phyloP scores from a whole-genome alignment of 2,113 vertebrate species.

The Erinaceus europaeus region DNA sequence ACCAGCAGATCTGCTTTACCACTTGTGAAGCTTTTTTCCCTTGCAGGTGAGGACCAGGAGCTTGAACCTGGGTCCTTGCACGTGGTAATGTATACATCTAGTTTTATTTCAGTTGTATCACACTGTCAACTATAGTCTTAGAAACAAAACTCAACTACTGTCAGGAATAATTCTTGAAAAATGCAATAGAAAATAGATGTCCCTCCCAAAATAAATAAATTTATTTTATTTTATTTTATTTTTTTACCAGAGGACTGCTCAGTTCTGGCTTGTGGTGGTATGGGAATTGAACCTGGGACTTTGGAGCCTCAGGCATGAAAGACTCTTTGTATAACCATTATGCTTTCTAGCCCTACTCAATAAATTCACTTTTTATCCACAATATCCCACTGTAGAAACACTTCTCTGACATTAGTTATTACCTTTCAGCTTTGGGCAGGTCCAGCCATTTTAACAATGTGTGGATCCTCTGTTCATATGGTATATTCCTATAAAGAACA shows the following conservation, averaged over 20 bases:
- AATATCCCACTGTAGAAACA: neutral
- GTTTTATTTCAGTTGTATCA: neutral
- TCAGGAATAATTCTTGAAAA: neutral
- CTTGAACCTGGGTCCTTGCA: too few species aligned
- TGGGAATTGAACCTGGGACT: neutral
- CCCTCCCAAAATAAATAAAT: neutral
- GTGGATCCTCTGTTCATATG: constrained; percentile 78
- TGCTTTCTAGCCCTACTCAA: neutral
- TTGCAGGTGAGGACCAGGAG: too few species aligned
- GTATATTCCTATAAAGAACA: constrained; percentile 61
- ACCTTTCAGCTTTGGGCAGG: constrained; percentile 80
- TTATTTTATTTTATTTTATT: too few species aligned
- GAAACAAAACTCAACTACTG: neutral
- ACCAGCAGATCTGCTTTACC: too few species aligned
- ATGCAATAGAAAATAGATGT: too few species aligned
- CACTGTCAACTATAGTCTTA: neutral
- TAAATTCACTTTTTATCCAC: neutral
- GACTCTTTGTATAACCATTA: too few species aligned
- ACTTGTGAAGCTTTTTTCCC: too few species aligned
- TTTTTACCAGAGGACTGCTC: too few species aligned
- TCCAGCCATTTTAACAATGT: constrained; percentile 83
- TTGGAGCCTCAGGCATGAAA: too few species aligned
- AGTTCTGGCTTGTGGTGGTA: neutral
- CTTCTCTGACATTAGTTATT: neutral
- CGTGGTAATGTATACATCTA: too few species aligned